Conservation (phyloP, 2,888 invertebrate species). For the Mythimna vitellina region DNA sequence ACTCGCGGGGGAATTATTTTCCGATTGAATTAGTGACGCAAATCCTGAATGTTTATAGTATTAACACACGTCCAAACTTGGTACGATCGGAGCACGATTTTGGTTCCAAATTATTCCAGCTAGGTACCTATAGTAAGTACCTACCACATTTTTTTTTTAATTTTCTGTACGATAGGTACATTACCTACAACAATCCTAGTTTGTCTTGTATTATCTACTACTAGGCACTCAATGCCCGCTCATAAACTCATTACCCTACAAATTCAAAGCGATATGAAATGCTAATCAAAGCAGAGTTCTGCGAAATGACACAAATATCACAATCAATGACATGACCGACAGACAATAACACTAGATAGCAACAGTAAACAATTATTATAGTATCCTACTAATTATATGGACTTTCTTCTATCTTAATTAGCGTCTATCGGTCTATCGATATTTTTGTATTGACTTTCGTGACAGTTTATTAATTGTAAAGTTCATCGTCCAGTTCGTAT, state of each 20-base stretch:
- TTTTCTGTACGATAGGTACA: background rate
- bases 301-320: slow-evolving; percentile 20
- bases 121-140: no score
- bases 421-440: background rate
- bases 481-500: background rate
- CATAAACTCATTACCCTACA: slow-evolving; percentile 1
- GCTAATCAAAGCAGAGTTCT: slow-evolving; percentile 24
- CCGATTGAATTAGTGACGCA: no score
- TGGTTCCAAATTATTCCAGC: no score
- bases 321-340: slow-evolving; percentile 34
- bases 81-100: no score
- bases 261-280: slow-evolving; percentile 22
- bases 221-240: background rate
- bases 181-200: background rate
- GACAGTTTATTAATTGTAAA: background rate
- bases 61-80: no score
- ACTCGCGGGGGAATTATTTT: background rate
- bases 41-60: no score
- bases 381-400: slow-evolving; percentile 3
- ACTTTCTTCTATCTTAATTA: background rate
- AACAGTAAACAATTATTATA: slow-evolving; percentile 20
- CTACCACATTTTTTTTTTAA: no score
- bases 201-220: background rate
- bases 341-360: slow-evolving; percentile 34
- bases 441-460: background rate